phyloP scores from a whole-genome alignment of 1,140 invertebrate genomes.

The Hormaphis cornu region DNA sequence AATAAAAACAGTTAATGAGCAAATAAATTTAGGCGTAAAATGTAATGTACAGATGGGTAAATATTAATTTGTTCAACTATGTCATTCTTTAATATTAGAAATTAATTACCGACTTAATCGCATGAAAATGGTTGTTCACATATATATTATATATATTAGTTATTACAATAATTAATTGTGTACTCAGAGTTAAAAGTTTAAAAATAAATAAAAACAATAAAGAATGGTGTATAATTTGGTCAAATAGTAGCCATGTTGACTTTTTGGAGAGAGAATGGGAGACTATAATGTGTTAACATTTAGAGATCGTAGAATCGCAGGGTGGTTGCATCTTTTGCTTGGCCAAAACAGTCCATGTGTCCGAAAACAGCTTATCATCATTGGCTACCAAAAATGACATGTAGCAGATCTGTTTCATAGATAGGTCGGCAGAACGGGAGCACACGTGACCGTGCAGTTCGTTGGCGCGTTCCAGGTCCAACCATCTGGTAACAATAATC shows the following conservation, averaged over 20 bases:
- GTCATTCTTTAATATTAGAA: neutral
- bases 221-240: neutral
- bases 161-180: neutral
- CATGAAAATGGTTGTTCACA: neutral
- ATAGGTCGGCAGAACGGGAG: conserved; percentile 58
- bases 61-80: neutral
- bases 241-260: too few species aligned
- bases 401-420: conserved; percentile 67
- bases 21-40: neutral
- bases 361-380: conserved; percentile 60
- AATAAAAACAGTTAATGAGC: conserved; percentile 10
- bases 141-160: too few species aligned
- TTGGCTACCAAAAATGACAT: conserved; percentile 70
- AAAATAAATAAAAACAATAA: neutral
- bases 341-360: conserved; percentile 44
- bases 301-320: conserved; percentile 14
- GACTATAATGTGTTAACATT: neutral
- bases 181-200: neutral
- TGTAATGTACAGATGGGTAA: neutral
- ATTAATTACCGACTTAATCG: neutral
- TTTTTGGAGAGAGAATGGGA: neutral
- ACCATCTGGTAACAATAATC: conserved; percentile 49
- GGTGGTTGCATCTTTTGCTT: neutral
- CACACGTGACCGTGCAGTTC: conserved; percentile 66
- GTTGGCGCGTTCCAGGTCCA: conserved; percentile 71